Evolutionary conservation across 37 sponge, comb jelly and placozoan species (phyloP), one percentile per base, ranked within the genome.

Genomic region (Oopsacas minuta): DNA sequence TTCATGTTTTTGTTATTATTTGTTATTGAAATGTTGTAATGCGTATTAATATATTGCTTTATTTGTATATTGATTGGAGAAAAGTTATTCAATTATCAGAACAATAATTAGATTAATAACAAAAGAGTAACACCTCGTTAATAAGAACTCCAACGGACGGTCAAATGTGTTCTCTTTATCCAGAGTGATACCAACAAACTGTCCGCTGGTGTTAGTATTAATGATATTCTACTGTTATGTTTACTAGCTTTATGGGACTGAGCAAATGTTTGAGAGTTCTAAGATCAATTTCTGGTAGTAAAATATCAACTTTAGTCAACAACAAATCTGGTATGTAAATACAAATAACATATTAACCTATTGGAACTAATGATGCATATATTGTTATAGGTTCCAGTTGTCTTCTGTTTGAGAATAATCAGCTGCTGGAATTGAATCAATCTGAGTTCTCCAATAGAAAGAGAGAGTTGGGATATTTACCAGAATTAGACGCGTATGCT

Each of bases 201-300:
- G n/a, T n/a, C n/a, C n/a, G n/a, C n/a, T n/a, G n/a, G n/a, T n/a
- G n/a, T n/a, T n/a, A n/a, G n/a, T n/a, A n/a, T n/a, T n/a, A n/a
- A n/a, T n/a, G n/a, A n/a, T n/a, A n/a, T n/a, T n/a, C n/a, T n/a
- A n/a, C n/a, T n/a, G n/a, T n/a, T n/a, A n/a, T n/a, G 49, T 42
- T 42, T 42, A 42, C 22, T 61, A 25, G 75, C 30, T n/a, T 32
- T 7, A 61, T 61, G 75, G 75, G 75, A 61, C 75, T 61, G 17
- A 61, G 28, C 75, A 61, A 61, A n/a, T 61, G 75, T 61, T n/a
- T 61, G 28, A 61, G 75, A 61, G 30, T 61, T 12, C 75, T 61
- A 3, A 61, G 28, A 61, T 10, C 30, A 3, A 61, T 5, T 12
- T 25, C 75, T n/a, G 75, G 75, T 3, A 61, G 28, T 12, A 61